Evolutionary conservation across 2,888 invertebrate genomes (phyloP), one percentile per base, ranked within the genome.

Genomic region (Netelia inedita): DNA sequence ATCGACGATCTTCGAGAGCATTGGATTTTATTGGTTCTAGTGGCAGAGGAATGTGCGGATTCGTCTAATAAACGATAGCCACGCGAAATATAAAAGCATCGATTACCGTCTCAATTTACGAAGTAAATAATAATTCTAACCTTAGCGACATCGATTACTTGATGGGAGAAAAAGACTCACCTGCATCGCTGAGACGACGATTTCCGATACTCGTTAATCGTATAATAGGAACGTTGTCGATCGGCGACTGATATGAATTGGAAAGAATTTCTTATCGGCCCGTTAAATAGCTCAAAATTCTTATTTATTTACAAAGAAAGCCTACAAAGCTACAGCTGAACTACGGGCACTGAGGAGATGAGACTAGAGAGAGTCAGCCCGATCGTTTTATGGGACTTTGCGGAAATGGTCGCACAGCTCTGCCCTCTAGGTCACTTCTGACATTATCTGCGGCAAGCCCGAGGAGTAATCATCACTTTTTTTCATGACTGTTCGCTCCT

Each of bases 1-100:
- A 94, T 91, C 98, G 95, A 90, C 96, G 96, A 80, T 97, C 96
- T 85, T 96, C 96, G 1, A 95, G 92, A 82, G 95, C 94, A 82
- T 90, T 94, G 23, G 94, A 94, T 86, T 94, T 95, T 80, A 95
- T 93, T 5, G 95, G 95, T 89, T 95, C 95, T 89, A 95, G 91
- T 86, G 95, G 94, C 83, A 95, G 92, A 78, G 95, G 95, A 76
- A 94, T 90, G 94, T 95, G 87, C 59, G 87, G 85, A 83, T 89
- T 85, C 23, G 85, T 71, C 87, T 86, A 11, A 57, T 11, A 50
- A 21, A 10, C n/a, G 46, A 69, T 11, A 41, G 66, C 11, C 19
- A 75, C 19, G 16, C 46, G 23, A 35, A 72, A 66, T 78, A 0
- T 10, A 10, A 43, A 71, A 43, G 23, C 65, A 11, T 75, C 76